Evolutionary conservation across 2,888 invertebrate species (phyloP).

Genomic region (Rhaphigaster nebulosa): DNA sequence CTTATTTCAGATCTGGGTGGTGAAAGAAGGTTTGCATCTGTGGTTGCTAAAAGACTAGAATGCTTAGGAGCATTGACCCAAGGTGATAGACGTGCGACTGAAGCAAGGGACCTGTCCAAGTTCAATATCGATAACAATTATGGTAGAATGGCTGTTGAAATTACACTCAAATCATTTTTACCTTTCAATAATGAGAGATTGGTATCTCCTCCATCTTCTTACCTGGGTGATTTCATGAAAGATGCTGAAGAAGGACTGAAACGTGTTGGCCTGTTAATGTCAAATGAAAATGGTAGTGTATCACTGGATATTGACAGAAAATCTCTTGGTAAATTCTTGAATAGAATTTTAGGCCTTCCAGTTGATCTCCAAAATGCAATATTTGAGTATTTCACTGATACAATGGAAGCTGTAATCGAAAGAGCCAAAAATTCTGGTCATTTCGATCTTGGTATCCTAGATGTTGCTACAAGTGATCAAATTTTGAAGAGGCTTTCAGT

Average conservation of each 20-base stretch:
- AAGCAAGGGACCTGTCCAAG: conserved; percentile 75
- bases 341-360: conserved; percentile 75
- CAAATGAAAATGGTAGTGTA: conserved; percentile 68
- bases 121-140: conserved; percentile 78
- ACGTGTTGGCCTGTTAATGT: conserved; percentile 73
- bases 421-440: conserved; percentile 75
- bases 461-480: conserved; percentile 73
- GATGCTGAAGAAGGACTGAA: conserved; percentile 73
- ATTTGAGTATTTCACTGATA: conserved; percentile 75
- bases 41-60: conserved; percentile 77
- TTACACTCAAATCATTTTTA: conserved; percentile 73
- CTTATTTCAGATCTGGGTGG: conserved; percentile 77
- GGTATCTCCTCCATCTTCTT: conserved; percentile 73
- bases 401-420: conserved; percentile 72
- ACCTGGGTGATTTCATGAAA: conserved; percentile 72
- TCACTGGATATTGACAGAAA: conserved; percentile 71
- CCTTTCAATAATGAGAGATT: conserved; percentile 68
- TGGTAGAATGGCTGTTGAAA: conserved; percentile 74
- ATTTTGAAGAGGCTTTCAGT: conserved; percentile 71
- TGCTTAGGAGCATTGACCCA: conserved; percentile 77
- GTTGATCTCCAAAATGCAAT: conserved; percentile 75
- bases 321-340: conserved; percentile 76
- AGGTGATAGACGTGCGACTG: conserved; percentile 77
- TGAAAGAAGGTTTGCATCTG: conserved; percentile 76
- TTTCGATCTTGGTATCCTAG: conserved; percentile 76